phyloP scores from a whole-genome alignment of 92 coral and sea anemone species.

The Paramuricea clavata region DNA sequence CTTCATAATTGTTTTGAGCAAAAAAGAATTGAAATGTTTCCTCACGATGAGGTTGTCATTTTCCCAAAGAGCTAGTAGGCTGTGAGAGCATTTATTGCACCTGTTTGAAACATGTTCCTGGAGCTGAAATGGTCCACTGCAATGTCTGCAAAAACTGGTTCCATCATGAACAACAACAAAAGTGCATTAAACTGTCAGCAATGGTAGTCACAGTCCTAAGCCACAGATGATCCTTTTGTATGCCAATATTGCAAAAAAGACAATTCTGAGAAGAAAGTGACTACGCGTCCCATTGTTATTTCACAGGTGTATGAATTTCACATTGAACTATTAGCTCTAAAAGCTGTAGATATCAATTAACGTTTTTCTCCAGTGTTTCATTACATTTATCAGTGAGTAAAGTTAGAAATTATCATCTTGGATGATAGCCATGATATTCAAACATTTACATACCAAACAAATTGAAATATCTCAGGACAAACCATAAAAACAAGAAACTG shows the following conservation, averaged over 20 bases:
- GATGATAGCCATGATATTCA: too few species aligned
- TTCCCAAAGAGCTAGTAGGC: neutral
- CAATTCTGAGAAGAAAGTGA: too few species aligned
- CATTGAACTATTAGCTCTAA: too few species aligned
- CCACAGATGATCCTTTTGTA: neutral
- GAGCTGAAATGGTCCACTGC: conserved; percentile 37
- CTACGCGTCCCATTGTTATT: too few species aligned
- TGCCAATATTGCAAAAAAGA: conserved; percentile 13
- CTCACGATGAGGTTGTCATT: neutral
- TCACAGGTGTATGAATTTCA: too few species aligned
- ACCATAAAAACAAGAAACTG: too few species aligned
- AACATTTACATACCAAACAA: too few species aligned
- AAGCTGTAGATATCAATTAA: too few species aligned
- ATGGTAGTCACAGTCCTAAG: neutral
- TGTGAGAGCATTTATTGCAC: conserved; percentile 11
- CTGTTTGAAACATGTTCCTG: conserved; percentile 1
- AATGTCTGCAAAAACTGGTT: conserved; percentile 35
- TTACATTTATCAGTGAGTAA: too few species aligned
- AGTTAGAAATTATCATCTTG: too few species aligned
- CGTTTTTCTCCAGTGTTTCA: too few species aligned
- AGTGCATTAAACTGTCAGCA: neutral
- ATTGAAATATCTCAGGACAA: too few species aligned
- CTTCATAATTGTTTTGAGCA: conserved; percentile 23
- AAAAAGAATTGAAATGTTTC: conserved; percentile 12
- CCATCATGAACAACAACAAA: conserved; percentile 9